Evolutionary conservation across 2,888 invertebrate genomes (phyloP).

Genomic region (Synergus laeviventris): DNA sequence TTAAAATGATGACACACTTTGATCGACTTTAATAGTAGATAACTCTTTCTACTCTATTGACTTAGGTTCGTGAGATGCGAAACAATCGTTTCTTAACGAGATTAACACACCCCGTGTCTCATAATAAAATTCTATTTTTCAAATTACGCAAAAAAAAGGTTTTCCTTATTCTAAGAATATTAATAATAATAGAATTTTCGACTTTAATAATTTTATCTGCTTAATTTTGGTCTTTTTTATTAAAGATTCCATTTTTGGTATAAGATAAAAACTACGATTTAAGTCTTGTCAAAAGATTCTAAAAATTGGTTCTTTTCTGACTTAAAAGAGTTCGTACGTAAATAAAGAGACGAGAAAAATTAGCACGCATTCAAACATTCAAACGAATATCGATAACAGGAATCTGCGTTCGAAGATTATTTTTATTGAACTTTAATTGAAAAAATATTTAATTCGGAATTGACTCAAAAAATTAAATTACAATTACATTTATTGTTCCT

Average conservation of each 20-base stretch:
- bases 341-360: no score
- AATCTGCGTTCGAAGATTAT: no score
- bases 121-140: background rate
- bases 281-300: no score
- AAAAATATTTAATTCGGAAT: no score
- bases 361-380: no score
- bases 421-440: no score
- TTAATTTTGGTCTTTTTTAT: background rate
- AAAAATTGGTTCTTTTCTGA: no score
- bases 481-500: background rate
- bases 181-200: background rate
- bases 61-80: conserved; percentile 23
- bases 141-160: background rate
- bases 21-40: conserved; percentile 25
- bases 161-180: background rate
- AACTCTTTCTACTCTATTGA: conserved; percentile 14
- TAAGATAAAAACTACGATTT: no score
- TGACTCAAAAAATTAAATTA: no score
- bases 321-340: no score
- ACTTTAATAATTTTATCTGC: background rate
- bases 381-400: no score
- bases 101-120: background rate
- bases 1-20: conserved; percentile 33
- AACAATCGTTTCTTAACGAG: conserved; percentile 14
- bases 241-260: no score